Evolutionary conservation across 1,140 invertebrate genomes (phyloP), one percentile per base, ranked within the genome.

Genomic region (Leptoteleia sp.): DNA sequence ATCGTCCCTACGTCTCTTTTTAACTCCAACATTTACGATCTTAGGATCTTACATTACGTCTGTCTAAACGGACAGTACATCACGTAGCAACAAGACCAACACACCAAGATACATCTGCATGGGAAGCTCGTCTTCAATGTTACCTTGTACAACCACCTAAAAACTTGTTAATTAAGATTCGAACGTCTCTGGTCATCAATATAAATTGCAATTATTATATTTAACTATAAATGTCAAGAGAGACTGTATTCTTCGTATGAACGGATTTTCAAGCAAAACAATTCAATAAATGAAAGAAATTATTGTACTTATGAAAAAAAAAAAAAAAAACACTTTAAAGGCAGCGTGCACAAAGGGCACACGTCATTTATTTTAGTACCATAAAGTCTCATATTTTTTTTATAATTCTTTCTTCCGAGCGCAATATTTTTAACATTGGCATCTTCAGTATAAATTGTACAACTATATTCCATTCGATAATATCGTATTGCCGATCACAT

Each of bases 1-100:
- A 82, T 83, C 80, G 81, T 71, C 77, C 64, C 80, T 85, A 86
- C 79, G 83, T 86, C 85, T 86, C 83, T 80, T 83, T 86, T 86
- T 83, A 80, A 82, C 75, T 76, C 52, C 77, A 76, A 79, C 76
- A 70, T 80, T 79, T 76, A 38, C 52, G 71, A 73, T 68, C 68
- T 38, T 38, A 54, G 54, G 62, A 79, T 79, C 70, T 65, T 79
- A 75, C 76, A 79, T 79, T 79, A 79, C 76, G 76, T 79, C 76
- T 75, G 76, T 79, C 76, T 79, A 79, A 79, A 73, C 70, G 70
- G 76, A 79, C 76, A 79, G 70, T 79, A 71, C 76, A 79, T 79
- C 76, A 79, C 70, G 70, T 62, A 73, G 42, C 31, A 70, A 79
- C 76, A 79, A 73, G 57, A 75, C 57, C 31, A 59, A 37, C 55